phyloP scores from a whole-genome alignment of 2,113 vertebrate species.

The Saguinus imperator region DNA sequence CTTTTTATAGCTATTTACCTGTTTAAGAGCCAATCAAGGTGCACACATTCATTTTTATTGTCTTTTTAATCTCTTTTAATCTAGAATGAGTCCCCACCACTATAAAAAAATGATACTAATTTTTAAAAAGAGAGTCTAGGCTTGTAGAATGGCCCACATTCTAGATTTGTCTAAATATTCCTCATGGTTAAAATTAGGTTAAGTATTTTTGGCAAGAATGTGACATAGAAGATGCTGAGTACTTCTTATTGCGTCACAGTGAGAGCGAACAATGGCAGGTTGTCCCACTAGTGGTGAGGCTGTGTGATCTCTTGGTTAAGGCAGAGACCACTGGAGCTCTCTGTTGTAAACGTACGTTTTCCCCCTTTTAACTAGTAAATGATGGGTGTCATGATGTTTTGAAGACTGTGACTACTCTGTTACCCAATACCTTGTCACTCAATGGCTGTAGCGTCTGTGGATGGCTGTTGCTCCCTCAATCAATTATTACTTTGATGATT shows the following conservation, averaged over 20 bases:
- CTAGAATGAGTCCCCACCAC: background rate
- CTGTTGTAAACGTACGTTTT: background rate
- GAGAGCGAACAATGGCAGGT: background rate
- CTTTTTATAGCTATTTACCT: background rate
- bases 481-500: background rate
- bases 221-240: slow-evolving; percentile 29
- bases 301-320: background rate
- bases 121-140: slow-evolving; percentile 44
- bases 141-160: slow-evolving; percentile 71
- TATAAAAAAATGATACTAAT: background rate
- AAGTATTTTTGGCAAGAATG: slow-evolving; percentile 75
- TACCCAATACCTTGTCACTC: background rate
- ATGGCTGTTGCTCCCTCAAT: background rate
- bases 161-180: slow-evolving; percentile 70
- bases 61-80: slow-evolving; percentile 14
- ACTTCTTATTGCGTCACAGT: background rate
- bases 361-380: background rate
- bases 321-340: background rate
- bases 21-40: background rate
- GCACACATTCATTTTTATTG: background rate
- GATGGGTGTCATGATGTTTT: background rate
- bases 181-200: slow-evolving; percentile 77
- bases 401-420: background rate
- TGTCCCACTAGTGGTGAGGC: background rate
- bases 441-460: background rate